Evolutionary conservation across 2,113 vertebrate species (phyloP).

Genomic region (Gracilinanus agilis): DNA sequence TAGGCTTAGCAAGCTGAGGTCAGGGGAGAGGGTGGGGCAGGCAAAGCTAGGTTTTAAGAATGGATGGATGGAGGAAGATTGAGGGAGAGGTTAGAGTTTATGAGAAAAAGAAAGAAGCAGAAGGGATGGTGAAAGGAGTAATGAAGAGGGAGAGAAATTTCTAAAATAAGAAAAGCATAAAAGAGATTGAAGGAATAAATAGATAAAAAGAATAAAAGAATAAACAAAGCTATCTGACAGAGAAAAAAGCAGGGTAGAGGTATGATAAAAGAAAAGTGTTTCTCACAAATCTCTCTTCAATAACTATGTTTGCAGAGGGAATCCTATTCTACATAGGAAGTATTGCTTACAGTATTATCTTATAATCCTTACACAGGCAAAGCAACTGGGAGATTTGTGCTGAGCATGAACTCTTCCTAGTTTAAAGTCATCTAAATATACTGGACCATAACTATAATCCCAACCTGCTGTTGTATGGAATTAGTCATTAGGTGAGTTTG

Average conservation of each 20-base stretch:
- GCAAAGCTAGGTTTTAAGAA: fast-evolving
- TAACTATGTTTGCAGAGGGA: neutral
- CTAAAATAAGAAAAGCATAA: neutral
- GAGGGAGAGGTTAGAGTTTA: neutral
- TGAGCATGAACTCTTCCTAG: fast-evolving
- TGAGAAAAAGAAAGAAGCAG: neutral
- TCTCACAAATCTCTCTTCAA: neutral
- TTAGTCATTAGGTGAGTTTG: too few relatives aligned
- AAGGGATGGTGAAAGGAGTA: fast-evolving
- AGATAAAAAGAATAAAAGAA: neutral
- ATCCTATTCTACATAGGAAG: neutral
- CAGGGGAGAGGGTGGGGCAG: neutral
- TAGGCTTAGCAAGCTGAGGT: constrained; percentile 14
- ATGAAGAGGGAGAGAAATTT: fast-evolving
- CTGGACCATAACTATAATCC: neutral
- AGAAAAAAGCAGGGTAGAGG: too few relatives aligned
- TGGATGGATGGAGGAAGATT: neutral
- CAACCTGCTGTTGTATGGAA: neutral
- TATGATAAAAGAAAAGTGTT: neutral
- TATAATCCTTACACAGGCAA: neutral
- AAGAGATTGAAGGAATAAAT: fast-evolving
- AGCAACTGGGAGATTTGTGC: neutral
- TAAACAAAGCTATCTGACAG: fast-evolving
- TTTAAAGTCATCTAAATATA: neutral
- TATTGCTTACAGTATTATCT: neutral